These are phyloP conservation scores for Dendrolimus pini DNA, from an alignment of 2,888 invertebrate species.

Conservation along the genomic window DNA sequence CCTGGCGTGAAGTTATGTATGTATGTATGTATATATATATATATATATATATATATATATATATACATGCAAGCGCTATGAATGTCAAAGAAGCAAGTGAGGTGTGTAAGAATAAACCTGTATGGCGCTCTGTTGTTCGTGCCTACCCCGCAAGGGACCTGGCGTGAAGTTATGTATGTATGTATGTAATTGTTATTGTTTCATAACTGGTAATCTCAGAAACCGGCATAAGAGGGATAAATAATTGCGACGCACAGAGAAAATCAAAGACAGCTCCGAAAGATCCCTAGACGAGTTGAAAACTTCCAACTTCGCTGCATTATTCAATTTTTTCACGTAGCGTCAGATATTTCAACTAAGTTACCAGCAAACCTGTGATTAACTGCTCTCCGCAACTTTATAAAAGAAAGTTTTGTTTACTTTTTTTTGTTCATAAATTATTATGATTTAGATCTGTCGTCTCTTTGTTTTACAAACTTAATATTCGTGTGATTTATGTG, in stretches of 20 bases:
- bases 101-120: too few relatives aligned
- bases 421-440: constrained; percentile 1
- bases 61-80: too few relatives aligned
- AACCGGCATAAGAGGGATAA: too few relatives aligned
- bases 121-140: too few relatives aligned
- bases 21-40: too few relatives aligned
- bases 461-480: background rate
- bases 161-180: too few relatives aligned
- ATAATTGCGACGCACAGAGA: background rate
- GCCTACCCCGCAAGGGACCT: too few relatives aligned
- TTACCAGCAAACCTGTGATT: constrained; percentile 24
- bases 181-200: too few relatives aligned
- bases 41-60: too few relatives aligned
- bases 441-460: background rate
- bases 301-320: constrained; percentile 24
- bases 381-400: constrained; percentile 20
- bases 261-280: constrained; percentile 4
- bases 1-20: too few relatives aligned
- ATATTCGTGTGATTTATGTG: background rate
- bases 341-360: constrained; percentile 9
- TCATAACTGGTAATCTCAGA: too few relatives aligned
- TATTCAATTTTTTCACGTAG: constrained; percentile 29
- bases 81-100: too few relatives aligned
- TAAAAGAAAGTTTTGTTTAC: background rate
- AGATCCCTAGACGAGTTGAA: constrained; percentile 11